Evolutionary conservation across 2,888 invertebrate species (phyloP).

Genomic region (Drosophila paramelanica): DNA sequence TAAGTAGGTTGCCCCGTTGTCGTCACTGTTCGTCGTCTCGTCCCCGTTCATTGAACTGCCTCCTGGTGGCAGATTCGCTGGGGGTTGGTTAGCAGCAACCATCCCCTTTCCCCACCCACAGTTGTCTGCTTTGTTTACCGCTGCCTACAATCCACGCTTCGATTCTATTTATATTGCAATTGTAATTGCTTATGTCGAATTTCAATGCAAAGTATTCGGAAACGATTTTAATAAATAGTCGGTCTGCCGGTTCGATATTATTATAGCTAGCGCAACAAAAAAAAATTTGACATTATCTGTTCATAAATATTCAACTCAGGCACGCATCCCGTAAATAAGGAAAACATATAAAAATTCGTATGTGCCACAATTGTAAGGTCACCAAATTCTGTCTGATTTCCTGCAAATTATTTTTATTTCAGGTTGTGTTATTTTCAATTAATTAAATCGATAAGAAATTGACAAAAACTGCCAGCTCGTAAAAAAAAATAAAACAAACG

Average conservation of each 20-base stretch:
- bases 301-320: too few species aligned
- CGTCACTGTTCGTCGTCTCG: slow-evolving; percentile 32
- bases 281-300: not conserved
- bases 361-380: too few species aligned
- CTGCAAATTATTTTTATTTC: too few species aligned
- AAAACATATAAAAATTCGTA: too few species aligned
- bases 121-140: slow-evolving; percentile 27
- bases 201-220: not conserved
- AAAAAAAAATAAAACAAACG: slow-evolving; percentile 13
- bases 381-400: too few species aligned
- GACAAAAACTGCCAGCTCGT: not conserved
- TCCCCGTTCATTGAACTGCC: slow-evolving; percentile 67
- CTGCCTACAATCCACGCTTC: slow-evolving; percentile 10
- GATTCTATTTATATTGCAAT: not conserved
- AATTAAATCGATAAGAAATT: not conserved
- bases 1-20: slow-evolving; percentile 65
- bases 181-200: not conserved
- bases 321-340: too few species aligned
- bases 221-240: not conserved
- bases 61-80: slow-evolving; percentile 15
- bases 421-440: not conserved
- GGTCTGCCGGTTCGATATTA: not conserved
- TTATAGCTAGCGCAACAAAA: not conserved
- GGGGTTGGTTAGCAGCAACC: slow-evolving; percentile 31
- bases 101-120: not conserved